Percentiles rank a stretch among this genome's conserved stretches.
These are phyloP conservation scores for Phylloscopus trochiloides DNA, from an alignment of 2,113 vertebrate genomes.

Conservation along the genomic window DNA sequence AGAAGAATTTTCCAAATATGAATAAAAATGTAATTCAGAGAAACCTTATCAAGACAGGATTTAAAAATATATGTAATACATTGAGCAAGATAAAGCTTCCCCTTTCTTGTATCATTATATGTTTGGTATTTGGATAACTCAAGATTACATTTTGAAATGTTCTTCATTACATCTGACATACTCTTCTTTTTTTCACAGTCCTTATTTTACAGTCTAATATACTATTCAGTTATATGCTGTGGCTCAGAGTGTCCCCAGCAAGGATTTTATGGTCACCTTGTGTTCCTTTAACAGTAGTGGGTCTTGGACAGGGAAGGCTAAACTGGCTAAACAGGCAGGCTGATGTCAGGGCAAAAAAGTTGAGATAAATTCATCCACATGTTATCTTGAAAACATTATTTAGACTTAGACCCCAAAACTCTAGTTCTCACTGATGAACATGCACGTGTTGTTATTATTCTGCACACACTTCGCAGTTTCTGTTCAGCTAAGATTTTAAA, in stretches of 20 bases:
- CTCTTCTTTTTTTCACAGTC: background rate
- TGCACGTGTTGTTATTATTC: background rate
- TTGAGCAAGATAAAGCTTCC: background rate
- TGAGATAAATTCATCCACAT: background rate
- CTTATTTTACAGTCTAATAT: background rate
- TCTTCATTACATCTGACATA: background rate
- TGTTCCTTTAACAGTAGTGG: background rate
- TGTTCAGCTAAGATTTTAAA: slow-evolving; percentile 21
- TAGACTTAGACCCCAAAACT: background rate
- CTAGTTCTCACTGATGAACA: background rate
- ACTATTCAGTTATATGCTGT: background rate
- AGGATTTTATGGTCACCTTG: background rate
- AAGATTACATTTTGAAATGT: background rate
- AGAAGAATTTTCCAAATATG: background rate
- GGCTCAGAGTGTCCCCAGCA: background rate
- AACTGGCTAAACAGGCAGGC: background rate
- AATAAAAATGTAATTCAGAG: background rate
- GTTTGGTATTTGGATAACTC: background rate
- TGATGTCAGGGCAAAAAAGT: background rate
- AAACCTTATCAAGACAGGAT: background rate
- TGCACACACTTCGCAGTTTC: background rate
- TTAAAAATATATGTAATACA: background rate
- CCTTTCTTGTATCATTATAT: background rate
- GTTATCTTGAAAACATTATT: background rate
- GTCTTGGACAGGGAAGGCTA: background rate